Base-by-base conservation (phyloP, 37 sponge, comb jelly and placozoan species). In the Ianthella basta region DNA sequence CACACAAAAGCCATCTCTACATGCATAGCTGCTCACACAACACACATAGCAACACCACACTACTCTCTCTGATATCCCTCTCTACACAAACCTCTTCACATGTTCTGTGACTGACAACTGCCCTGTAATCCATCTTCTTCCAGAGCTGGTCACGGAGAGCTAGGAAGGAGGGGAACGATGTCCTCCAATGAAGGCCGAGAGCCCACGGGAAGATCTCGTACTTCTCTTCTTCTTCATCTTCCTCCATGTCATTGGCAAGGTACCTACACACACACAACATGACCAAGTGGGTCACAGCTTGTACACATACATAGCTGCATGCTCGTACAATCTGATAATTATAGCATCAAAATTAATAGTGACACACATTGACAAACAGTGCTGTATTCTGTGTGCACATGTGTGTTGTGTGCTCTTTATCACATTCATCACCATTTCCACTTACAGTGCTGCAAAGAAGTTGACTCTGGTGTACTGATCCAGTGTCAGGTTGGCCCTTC, bases 151-250 rank as follows among this genome's bases (percentile, higher is more conserved):
- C 91, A 55, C 95, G 60, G 16, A 72, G 50, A 1, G 32, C 27
- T 39, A 95, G 88, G 80, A 95, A 90, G 1, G 41, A 39, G 0
- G 88, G 90, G 63, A 89, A 92, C 73, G 39, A 50, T 14, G 53
- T 81, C 79, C 83, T 84, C 95, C 95, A 95, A 0, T 56, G 56
- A 53, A 63, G 60, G 3, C 95, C 95, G 13, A 95, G 83, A 15
- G 91, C 95, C 93, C 95, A 95, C 0, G 95, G 88, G 55, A 95
- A 91, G 41, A 95, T 91, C 73, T 92, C 95, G 35, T 91, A 90
- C 73, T 95, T 95, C 60, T 90, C 88, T 39, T 95, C 93, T 55
- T 95, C 95, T 19, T 94, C 92, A 50, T 95, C 95, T 77, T 95
- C 95, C 67, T 95, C 95, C 88, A 95, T 95, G 24, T 95, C 95